Conservation (phyloP, 2,888 invertebrate species). For the Brenthis daphne region DNA sequence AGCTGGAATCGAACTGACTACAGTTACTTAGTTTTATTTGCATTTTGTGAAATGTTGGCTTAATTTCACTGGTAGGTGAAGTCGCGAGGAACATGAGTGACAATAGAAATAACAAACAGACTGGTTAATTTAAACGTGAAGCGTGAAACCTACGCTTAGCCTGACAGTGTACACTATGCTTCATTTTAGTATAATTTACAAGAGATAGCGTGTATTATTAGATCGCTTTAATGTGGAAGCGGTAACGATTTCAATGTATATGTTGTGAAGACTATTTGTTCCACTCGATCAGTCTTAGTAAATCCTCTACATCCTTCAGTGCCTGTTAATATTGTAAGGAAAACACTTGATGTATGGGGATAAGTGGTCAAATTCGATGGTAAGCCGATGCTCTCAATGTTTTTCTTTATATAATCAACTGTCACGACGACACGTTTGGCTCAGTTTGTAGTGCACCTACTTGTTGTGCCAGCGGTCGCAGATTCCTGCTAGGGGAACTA, state of each 20-base stretch:
- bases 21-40: neutral
- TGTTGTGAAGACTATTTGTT: no score
- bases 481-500: no score
- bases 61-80: conserved; percentile 2
- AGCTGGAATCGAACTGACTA: neutral
- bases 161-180: conserved; percentile 46
- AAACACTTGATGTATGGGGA: no score
- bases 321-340: no score
- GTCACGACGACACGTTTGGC: no score
- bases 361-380: no score
- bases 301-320: no score
- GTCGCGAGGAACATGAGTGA: conserved; percentile 34
- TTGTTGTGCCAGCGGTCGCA: no score
- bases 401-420: no score
- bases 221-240: neutral
- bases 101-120: conserved; percentile 49
- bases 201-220: conserved; percentile 25
- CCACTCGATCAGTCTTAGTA: no score
- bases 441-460: no score
- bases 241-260: neutral
- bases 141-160: conserved; percentile 42
- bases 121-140: conserved; percentile 46
- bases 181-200: conserved; percentile 33
- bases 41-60: conserved; percentile 12
- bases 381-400: no score